Percentiles rank a stretch among this genome's conserved stretches.
Evolutionary conservation across 2,797 vertebrate genomes (phyloP).

Genomic region (Gastrophryne carolinensis): DNA sequence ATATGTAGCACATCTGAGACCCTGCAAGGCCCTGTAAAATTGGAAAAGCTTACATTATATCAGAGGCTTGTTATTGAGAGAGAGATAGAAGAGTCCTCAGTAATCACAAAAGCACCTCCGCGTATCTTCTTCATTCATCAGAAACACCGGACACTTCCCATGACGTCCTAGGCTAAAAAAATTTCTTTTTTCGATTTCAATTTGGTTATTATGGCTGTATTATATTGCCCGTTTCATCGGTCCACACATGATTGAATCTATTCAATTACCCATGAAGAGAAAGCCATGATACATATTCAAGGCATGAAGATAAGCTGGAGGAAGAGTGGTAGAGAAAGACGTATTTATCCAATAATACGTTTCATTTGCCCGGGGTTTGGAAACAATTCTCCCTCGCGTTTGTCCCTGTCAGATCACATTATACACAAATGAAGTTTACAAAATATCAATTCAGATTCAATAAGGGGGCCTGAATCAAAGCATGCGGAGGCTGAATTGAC

Average conservation of each 20-base stretch:
- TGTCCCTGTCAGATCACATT: constrained; percentile 99
- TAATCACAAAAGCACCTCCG: constrained; percentile 89
- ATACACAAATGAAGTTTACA: constrained; percentile 99
- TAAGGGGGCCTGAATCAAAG: constrained; percentile 80
- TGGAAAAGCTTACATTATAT: constrained; percentile 78
- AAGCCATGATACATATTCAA: constrained; percentile 92
- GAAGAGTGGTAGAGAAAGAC: constrained; percentile 87
- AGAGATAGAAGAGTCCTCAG: constrained; percentile 79
- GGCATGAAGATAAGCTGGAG: constrained; percentile 66
- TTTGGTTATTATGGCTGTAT: constrained; percentile 87
- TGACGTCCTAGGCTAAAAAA: constrained; percentile 62
- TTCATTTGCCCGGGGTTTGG: constrained; percentile 96
- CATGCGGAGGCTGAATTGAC: constrained; percentile 75
- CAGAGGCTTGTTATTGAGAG: constrained; percentile 80
- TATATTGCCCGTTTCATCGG: constrained; percentile 85
- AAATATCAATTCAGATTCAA: constrained; percentile 99
- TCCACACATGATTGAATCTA: constrained; percentile 92
- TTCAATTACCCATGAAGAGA: constrained; percentile 86
- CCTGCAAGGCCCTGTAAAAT: constrained; percentile 77
- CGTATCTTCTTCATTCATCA: constrained; percentile 75
- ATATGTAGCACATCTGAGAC: constrained; percentile 95
- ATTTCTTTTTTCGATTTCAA: constrained; percentile 73
- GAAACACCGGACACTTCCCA: constrained; percentile 73
- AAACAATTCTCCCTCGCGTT: constrained; percentile 96
- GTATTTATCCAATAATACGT: constrained; percentile 98